Conservation (phyloP, 1,140 invertebrate species). For the Hylyphantes graminicola region DNA sequence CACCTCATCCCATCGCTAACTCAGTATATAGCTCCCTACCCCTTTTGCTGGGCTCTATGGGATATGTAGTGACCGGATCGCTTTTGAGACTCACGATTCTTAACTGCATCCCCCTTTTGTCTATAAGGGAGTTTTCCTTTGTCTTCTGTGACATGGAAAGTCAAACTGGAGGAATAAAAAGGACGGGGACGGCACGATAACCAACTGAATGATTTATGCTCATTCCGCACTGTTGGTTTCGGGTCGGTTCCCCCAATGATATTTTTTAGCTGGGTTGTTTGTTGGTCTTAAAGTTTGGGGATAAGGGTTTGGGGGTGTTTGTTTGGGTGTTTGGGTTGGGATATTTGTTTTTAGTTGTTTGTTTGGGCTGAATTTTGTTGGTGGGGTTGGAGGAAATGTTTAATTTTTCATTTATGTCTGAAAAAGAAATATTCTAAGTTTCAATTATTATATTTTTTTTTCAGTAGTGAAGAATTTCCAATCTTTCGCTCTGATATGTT, state of each 20-base stretch:
- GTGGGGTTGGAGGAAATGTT: neutral
- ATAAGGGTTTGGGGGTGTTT: neutral
- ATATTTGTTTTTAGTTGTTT: neutral
- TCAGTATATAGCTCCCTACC: conserved; percentile 8
- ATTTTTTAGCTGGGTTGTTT: neutral
- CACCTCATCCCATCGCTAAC: neutral
- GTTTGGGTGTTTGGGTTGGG: neutral
- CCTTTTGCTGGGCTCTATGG: conserved; percentile 46
- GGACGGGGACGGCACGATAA: conserved; percentile 29
- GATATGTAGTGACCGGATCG: conserved; percentile 53
- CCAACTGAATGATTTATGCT: conserved; percentile 58
- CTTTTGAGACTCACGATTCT: conserved; percentile 53
- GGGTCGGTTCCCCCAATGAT: conserved; percentile 34
- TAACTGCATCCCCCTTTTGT: conserved; percentile 23
- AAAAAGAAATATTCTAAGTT: too few relatives aligned
- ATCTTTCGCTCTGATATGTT: too few relatives aligned
- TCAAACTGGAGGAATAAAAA: neutral
- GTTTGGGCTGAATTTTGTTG: neutral
- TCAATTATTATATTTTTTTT: too few relatives aligned
- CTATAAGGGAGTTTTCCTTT: neutral
- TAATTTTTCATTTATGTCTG: too few relatives aligned
- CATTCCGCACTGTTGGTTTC: conserved; percentile 52
- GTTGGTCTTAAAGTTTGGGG: neutral
- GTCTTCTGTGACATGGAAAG: neutral
- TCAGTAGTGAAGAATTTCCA: too few relatives aligned